Evolutionary conservation across 2,888 invertebrate species (phyloP).

Genomic region (Drosophila subquinaria): DNA sequence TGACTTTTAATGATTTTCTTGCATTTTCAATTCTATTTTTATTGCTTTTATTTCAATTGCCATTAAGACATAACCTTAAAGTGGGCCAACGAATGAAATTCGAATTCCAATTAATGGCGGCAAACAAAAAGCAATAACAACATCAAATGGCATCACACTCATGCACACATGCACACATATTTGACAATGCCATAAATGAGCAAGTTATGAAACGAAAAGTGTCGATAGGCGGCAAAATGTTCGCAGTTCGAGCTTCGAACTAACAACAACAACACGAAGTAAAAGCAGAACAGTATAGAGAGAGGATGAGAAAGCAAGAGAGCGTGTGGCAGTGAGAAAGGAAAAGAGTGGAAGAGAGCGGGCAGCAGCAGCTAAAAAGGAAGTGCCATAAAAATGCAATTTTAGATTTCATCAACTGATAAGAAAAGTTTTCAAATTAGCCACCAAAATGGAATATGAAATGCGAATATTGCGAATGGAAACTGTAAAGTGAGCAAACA

Average conservation of each 20-base stretch:
- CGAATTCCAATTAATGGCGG: slow-evolving; percentile 40
- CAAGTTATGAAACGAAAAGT: slow-evolving; percentile 72
- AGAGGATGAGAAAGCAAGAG: slow-evolving; percentile 2
- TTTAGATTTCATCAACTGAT: slow-evolving; percentile 82
- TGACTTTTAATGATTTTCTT: slow-evolving; percentile 29
- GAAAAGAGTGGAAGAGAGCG: slow-evolving; percentile 16
- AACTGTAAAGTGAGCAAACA: slow-evolving; percentile 77
- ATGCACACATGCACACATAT: background rate
- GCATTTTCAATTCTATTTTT: slow-evolving; percentile 30
- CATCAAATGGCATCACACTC: slow-evolving; percentile 24
- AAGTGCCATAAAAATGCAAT: slow-evolving; percentile 82
- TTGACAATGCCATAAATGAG: slow-evolving; percentile 62
- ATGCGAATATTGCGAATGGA: slow-evolving; percentile 68
- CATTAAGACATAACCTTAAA: slow-evolving; percentile 41
- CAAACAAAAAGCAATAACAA: slow-evolving; percentile 38
- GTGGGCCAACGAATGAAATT: slow-evolving; percentile 32
- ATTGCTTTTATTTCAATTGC: slow-evolving; percentile 50
- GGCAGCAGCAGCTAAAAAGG: slow-evolving; percentile 52
- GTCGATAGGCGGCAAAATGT: slow-evolving; percentile 68
- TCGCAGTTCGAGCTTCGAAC: slow-evolving; percentile 28
- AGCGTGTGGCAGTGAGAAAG: slow-evolving; percentile 1
- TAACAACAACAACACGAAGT: slow-evolving; percentile 11
- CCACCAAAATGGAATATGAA: slow-evolving; percentile 74
- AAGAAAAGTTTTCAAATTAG: slow-evolving; percentile 82
- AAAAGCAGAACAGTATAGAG: slow-evolving; percentile 11